These are phyloP conservation scores for Torymus tubicola DNA, from an alignment of 2,888 invertebrate genomes.

Conservation along the genomic window DNA sequence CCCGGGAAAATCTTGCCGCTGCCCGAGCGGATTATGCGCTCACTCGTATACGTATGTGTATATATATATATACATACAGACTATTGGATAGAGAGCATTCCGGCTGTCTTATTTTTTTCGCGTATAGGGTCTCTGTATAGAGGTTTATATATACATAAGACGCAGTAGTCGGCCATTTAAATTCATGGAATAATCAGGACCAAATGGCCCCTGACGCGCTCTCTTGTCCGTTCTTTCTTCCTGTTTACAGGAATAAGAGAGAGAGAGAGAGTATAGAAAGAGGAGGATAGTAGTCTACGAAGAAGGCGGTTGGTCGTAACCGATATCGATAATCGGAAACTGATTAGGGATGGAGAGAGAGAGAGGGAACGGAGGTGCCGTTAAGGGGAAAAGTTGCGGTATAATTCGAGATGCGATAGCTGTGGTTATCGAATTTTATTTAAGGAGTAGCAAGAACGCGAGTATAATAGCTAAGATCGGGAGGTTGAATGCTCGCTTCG, in stretches of 20 bases:
- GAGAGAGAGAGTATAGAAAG: neutral
- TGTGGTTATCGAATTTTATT: constrained; percentile 54
- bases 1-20: constrained; percentile 50
- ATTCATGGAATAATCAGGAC: constrained; percentile 74
- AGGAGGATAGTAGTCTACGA: neutral
- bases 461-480: constrained; percentile 2
- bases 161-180: constrained; percentile 65
- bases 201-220: constrained; percentile 45
- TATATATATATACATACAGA: too few relatives aligned
- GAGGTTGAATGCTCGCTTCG: too few relatives aligned
- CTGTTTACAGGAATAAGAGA: constrained; percentile 24
- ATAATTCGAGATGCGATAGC: constrained; percentile 40
- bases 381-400: constrained; percentile 48
- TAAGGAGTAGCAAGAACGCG: constrained; percentile 1
- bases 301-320: neutral
- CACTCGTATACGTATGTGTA: too few relatives aligned
- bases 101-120: constrained; percentile 39
- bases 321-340: constrained; percentile 55
- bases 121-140: neutral
- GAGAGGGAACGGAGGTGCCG: constrained; percentile 2
- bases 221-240: neutral
- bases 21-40: neutral
- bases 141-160: constrained; percentile 24
- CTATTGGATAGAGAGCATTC: too few relatives aligned
- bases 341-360: constrained; percentile 23